Base-by-base conservation (phyloP, 1,140 invertebrate genomes). In the Helicoverpa zea region DNA sequence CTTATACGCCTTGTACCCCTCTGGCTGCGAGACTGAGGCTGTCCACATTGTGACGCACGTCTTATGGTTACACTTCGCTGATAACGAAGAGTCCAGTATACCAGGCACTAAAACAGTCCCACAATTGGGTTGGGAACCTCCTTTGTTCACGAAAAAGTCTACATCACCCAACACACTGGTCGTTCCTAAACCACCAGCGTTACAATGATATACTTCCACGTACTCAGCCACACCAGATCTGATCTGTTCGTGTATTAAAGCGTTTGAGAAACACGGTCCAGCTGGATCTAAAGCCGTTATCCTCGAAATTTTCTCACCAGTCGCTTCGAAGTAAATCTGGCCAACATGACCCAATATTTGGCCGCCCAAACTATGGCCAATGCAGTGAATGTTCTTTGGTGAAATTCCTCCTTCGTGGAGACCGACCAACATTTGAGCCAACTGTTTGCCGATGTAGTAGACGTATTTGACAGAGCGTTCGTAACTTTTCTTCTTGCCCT, bases 111-210 rank as follows among this genome's bases (percentile, higher is more conserved):
- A 94, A 58, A 97, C 93, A 86, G 92, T 92, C 3, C 89, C 78
- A 74, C 96, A 95, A 18, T 96, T 95, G 14, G 96, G 96, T 72
- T 95, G 95, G 5, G 89, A 86, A 2, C 88, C 74, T 0, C 97
- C 97, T 43, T 97, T 97, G 88, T 98, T 98, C 0, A 97, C 97
- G 89, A 97, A 98, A 94, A 98, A 98, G 89, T 98, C 98, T 18
- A 96, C 96, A 84, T 97, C 96, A 12, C 97, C 97, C 59, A 92
- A 86, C 49, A 93, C 88, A 73, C 94, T 93, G 0, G 90, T 91
- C 64, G 97, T 97, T 0, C 97, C 97, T 87, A 97, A 97, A 43
- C 96, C 96, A 12, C 97, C 97, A 52, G 97, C 96, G 83, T 97
- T 97, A 2, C 97, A 98, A 88, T 98, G 97, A 86, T 98, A 97